Conservation (phyloP, 1,140 invertebrate genomes). For the Drosophila equinoxialis region DNA sequence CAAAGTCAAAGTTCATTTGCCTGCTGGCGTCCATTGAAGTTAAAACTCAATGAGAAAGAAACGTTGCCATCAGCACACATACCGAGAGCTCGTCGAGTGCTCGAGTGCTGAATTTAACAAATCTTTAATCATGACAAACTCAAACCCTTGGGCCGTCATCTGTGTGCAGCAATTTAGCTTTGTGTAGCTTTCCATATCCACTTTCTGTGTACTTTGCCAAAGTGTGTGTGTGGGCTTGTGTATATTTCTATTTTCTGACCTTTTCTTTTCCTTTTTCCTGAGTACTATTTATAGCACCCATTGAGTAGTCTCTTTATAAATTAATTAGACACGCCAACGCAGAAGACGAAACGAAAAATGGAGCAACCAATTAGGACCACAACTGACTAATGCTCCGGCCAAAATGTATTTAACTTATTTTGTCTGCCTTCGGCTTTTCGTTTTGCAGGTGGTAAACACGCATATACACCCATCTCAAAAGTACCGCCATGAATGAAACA, state of each 20-base stretch:
- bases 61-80: background rate
- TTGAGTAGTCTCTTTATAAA: slow-evolving; percentile 52
- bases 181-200: background rate
- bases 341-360: background rate
- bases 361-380: slow-evolving; percentile 23
- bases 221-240: background rate
- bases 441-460: slow-evolving; percentile 75
- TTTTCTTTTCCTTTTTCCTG: slow-evolving; percentile 9
- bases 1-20: slow-evolving; percentile 1
- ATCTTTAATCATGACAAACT: slow-evolving; percentile 7
- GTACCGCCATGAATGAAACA: slow-evolving; percentile 87
- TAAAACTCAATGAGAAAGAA: background rate
- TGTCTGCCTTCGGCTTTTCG: background rate
- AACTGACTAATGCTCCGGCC: slow-evolving; percentile 27
- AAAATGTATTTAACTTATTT: slow-evolving; percentile 15
- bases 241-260: background rate
- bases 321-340: slow-evolving; percentile 60
- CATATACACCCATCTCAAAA: slow-evolving; percentile 70
- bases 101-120: background rate
- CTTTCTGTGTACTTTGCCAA: slow-evolving; percentile 16
- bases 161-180: background rate
- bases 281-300: slow-evolving; percentile 34
- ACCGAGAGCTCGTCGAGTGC: background rate
- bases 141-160: slow-evolving; percentile 14
- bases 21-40: slow-evolving; percentile 29